Evolutionary conservation across 2,113 vertebrate genomes (phyloP), one percentile per base, ranked within the genome.

Genomic region (Pangasianodon hypophthalmus): DNA sequence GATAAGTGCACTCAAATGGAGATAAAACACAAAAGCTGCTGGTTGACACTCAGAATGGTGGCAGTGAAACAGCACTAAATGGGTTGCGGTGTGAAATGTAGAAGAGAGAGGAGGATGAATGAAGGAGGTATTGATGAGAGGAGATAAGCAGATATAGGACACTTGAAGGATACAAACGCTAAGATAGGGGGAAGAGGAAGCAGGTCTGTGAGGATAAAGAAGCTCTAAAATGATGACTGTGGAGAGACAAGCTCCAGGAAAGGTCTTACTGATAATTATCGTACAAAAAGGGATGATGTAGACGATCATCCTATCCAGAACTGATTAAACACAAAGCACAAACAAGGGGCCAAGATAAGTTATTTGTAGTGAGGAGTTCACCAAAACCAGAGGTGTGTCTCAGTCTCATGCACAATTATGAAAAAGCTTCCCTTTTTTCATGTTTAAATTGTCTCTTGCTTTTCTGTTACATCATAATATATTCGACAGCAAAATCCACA

Each of bases 1-100:
- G 56, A 62, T 62, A 84, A 84, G 21, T 32, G 32, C 37, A 44
- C 56, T 62, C 56, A 84, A 84, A 84, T 84, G 56, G 82, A 58
- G 82, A 84, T 62, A 62, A 84, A 84, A 44, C 56, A 44, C 56
- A 24, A 62, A 44, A 44, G 19, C 56, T 60, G 24, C 56, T 44
- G 83, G 58, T 37, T 60, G 81, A 84, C 54, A 83, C 18, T n/a
- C 79, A 29, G 16, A 79, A 32, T 82, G 50, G 26, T 54, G 54
- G 29, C 52, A 21, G 0, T 54, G 50, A 21, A 56, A 44, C 37
- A n/a, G 21, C 60, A 9, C 83, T 64, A 85, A 46, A 44, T 18
- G 26, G 41, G 58, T 48, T 48, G 26, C 64, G 44, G 41, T 13
- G 11, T 64, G 26, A 48, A 64, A 44, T 29, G 14, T 64, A 64